Evolutionary conservation across 2,113 vertebrate species (phyloP).

Genomic region (Cranoglanis bouderius): DNA sequence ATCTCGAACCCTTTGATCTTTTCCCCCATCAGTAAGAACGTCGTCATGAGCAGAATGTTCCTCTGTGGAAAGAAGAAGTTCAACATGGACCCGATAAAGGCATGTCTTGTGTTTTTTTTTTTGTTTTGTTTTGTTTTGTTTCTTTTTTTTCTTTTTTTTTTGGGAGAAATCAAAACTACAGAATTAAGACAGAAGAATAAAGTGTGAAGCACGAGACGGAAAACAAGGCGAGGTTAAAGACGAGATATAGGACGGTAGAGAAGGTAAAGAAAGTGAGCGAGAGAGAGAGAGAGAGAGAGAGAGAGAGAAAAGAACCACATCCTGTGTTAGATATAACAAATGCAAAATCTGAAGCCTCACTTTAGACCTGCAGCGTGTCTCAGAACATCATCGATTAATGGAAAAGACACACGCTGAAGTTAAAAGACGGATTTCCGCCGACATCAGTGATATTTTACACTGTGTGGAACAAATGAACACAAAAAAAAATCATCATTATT

Average conservation of each 20-base stretch:
- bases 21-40: constrained; percentile 70
- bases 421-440: not conserved
- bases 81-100: constrained; percentile 88
- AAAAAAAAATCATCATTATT: not conserved
- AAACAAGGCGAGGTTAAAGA: no score
- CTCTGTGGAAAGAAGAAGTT: constrained; percentile 87
- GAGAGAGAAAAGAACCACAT: constrained; percentile 64
- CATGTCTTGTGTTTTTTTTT: constrained; percentile 52
- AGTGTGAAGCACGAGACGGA: not conserved
- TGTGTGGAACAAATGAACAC: not conserved
- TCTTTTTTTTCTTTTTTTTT: no score
- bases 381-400: not conserved
- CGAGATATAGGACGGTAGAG: not conserved
- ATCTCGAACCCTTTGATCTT: constrained; percentile 5
- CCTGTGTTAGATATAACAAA: constrained; percentile 59
- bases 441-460: no score
- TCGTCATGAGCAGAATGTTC: constrained; percentile 75
- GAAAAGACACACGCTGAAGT: not conserved
- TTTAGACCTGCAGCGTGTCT: constrained; percentile 21
- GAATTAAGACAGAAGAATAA: not conserved
- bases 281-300: not conserved
- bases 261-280: not conserved
- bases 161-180: not conserved
- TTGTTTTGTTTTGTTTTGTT: no score
- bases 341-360: constrained; percentile 34